These are phyloP conservation scores for Coenonympha arcania DNA, from an alignment of 2,888 invertebrate species.

Conservation along the genomic window DNA sequence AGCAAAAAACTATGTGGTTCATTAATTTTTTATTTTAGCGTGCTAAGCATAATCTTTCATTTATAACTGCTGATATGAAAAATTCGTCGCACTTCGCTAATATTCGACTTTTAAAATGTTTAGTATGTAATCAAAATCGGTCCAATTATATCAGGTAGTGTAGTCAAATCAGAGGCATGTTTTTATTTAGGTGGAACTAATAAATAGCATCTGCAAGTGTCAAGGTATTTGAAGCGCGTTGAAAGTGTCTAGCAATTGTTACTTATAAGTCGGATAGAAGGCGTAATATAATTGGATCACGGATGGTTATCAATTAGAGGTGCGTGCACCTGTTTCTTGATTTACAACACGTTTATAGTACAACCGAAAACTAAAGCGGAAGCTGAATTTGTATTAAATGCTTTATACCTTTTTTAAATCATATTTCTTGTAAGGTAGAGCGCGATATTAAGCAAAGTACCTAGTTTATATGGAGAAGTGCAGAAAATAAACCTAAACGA, in stretches of 20 bases:
- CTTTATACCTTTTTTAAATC: too few relatives aligned
- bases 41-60: too few relatives aligned
- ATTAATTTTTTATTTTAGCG: too few relatives aligned
- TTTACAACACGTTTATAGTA: neutral
- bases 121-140: neutral
- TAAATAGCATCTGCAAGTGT: neutral
- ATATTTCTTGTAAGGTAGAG: too few relatives aligned
- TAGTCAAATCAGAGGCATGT: neutral
- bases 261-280: neutral
- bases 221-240: neutral
- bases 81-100: neutral
- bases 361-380: neutral
- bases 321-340: neutral
- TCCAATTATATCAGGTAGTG: neutral
- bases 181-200: neutral
- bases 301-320: neutral
- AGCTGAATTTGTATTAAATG: neutral
- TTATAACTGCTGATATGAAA: too few relatives aligned
- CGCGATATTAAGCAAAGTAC: too few relatives aligned
- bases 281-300: neutral
- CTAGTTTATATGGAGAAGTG: too few relatives aligned
- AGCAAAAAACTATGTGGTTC: too few relatives aligned
- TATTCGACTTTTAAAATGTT: neutral
- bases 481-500: too few relatives aligned
- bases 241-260: conserved; percentile 2